Conservation (phyloP, 2,113 vertebrate genomes). For the Ailuropoda melanoleuca region DNA sequence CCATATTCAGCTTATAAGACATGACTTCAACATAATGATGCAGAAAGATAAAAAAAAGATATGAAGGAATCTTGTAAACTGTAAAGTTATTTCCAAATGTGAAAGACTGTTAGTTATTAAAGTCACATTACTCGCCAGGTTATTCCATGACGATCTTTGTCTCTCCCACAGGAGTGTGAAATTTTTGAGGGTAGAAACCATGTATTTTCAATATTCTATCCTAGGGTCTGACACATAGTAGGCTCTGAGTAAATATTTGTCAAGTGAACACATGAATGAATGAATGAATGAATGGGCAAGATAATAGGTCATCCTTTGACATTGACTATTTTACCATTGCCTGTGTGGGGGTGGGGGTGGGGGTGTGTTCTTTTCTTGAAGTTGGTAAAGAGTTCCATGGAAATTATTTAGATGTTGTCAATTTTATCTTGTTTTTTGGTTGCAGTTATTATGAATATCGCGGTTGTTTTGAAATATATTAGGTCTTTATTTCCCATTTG, state of each 20-base stretch:
- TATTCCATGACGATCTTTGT: background rate
- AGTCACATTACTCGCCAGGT: background rate
- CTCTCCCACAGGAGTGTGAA: background rate
- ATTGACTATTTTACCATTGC: background rate
- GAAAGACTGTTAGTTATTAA: background rate
- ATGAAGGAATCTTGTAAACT: background rate
- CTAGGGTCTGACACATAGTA: background rate
- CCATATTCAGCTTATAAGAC: background rate
- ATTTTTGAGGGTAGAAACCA: background rate
- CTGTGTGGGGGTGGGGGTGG: too few species aligned
- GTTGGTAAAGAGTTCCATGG: background rate
- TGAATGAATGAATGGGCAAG: background rate
- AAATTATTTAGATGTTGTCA: background rate
- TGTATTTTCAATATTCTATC: background rate
- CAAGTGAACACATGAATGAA: background rate
- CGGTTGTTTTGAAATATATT: conserved; percentile 14
- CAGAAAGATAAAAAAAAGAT: conserved; percentile 8
- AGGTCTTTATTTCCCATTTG: conserved; percentile 15
- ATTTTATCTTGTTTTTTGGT: conserved; percentile 5
- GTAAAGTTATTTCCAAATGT: background rate
- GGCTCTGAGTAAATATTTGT: background rate
- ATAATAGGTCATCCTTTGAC: background rate
- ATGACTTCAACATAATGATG: background rate
- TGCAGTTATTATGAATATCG: background rate
- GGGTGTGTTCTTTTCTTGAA: background rate